Conservation (phyloP, 2,888 invertebrate genomes). For the Synergus japonicus region DNA sequence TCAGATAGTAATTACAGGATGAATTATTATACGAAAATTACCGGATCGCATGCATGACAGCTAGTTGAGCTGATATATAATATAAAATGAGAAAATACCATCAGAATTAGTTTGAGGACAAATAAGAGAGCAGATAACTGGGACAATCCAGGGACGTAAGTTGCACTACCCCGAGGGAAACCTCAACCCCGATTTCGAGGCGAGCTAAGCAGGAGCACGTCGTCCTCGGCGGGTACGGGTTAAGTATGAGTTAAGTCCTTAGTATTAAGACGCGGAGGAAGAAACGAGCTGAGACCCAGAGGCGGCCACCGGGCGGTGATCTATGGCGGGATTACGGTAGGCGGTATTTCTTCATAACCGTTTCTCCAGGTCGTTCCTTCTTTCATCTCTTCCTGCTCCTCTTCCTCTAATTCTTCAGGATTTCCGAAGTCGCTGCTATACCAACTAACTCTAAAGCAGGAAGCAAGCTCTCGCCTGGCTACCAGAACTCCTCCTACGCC, state of each 20-base stretch:
- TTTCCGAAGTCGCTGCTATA: slow-evolving; percentile 35
- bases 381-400: slow-evolving; percentile 33
- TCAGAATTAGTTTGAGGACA: slow-evolving; percentile 34
- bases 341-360: slow-evolving; percentile 77
- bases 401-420: slow-evolving; percentile 3
- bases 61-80: neutral
- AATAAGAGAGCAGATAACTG: slow-evolving; percentile 19
- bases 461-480: slow-evolving; percentile 42
- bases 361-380: slow-evolving; percentile 57
- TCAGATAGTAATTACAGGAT: neutral
- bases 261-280: slow-evolving; percentile 69
- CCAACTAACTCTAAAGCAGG: slow-evolving; percentile 14
- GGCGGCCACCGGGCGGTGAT: slow-evolving; percentile 73
- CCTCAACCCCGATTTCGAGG: slow-evolving; percentile 40
- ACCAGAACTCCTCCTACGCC: slow-evolving; percentile 49
- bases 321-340: slow-evolving; percentile 76
- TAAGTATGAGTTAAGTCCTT: slow-evolving; percentile 74
- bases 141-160: slow-evolving; percentile 28
- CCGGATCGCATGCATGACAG: no score
- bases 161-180: slow-evolving; percentile 17
- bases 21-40: slow-evolving; percentile 15
- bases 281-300: slow-evolving; percentile 56
- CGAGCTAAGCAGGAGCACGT: slow-evolving; percentile 53
- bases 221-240: slow-evolving; percentile 61
- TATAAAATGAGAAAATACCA: slow-evolving; percentile 24